Percentiles rank a stretch among this genome's conserved stretches.
These are phyloP conservation scores for Anoncus sp. DNA, from an alignment of 2,888 invertebrate genomes.

Conservation along the genomic window DNA sequence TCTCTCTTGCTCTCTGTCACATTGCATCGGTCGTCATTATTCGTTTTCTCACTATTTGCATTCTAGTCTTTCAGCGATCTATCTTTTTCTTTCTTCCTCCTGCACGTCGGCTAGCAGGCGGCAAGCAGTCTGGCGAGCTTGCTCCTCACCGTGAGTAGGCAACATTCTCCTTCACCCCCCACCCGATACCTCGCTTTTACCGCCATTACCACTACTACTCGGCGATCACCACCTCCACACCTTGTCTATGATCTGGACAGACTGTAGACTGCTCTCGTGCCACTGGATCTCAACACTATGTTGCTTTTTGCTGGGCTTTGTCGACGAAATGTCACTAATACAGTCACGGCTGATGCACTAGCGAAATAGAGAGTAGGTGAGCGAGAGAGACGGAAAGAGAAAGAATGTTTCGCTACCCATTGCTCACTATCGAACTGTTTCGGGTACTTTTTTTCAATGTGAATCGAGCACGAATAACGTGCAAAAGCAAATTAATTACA, in stretches of 20 bases:
- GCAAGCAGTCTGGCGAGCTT: conserved; percentile 68
- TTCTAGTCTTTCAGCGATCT: conserved; percentile 55
- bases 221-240: conserved; percentile 4
- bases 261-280: background rate
- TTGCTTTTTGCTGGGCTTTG: background rate
- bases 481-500: no score
- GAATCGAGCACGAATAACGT: no score
- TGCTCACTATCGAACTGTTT: no score
- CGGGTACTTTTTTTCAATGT: no score
- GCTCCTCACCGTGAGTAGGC: conserved; percentile 53
- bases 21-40: background rate
- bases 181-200: conserved; percentile 32
- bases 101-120: conserved; percentile 61
- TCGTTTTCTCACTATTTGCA: background rate
- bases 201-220: conserved; percentile 31
- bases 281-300: no score
- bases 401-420: no score
- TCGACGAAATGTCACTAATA: no score
- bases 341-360: no score
- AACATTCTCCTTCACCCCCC: conserved; percentile 28
- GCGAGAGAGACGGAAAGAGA: no score
- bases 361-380: no score
- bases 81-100: conserved; percentile 49
- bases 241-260: conserved; percentile 13
- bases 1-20: no score